Base-by-base conservation (phyloP, 2,888 invertebrate species). In the Aplocera efformata region DNA sequence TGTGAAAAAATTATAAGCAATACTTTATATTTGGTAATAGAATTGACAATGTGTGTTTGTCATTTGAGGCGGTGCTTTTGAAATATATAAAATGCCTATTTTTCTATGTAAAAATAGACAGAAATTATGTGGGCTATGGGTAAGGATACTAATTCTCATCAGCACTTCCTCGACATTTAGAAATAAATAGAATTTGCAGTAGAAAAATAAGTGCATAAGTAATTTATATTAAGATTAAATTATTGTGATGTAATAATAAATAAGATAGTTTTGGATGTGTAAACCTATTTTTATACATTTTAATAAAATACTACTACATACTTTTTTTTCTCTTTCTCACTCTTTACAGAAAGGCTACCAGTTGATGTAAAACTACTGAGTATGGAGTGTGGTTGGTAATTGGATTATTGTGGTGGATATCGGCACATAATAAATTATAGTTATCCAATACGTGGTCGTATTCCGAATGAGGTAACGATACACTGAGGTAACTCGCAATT, bases 51-150 rank as follows among this genome's bases (percentile, higher is more conserved):
- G 3, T 11, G 1, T 7, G 9, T 22, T 29, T 53, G 60, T 63
- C 61, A 41, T 65, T 82, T 84, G 84, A 84, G 84, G 82, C 60
- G 71, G 77, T 75, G 84, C 83, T 83, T 67, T 65, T 84, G 79
- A 60, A 25, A 26, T 23, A n/a, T 10, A 21, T 3, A 32, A 10
- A 8, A 6, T 7, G 13, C 13, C 7, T 1, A 2, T 11, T 23
- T 11, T 32, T 10, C 1, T 3, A 3, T 7, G 10, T 23, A 22
- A 6, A 21, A 1, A 7, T 21, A 21, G n/a, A n/a, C n/a, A n/a
- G n/a, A 7, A 10, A 10, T 29, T 37, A 6, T 30, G 6, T 10
- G n/a, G 13, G 7, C 10, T 32, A 24, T 10, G 10, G 28, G 32
- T 38, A 10, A 28, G 27, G 40, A 39, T 20, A 33, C 33, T 22